Conservation (phyloP, 2,888 invertebrate species). For the Eilema sororculum region DNA sequence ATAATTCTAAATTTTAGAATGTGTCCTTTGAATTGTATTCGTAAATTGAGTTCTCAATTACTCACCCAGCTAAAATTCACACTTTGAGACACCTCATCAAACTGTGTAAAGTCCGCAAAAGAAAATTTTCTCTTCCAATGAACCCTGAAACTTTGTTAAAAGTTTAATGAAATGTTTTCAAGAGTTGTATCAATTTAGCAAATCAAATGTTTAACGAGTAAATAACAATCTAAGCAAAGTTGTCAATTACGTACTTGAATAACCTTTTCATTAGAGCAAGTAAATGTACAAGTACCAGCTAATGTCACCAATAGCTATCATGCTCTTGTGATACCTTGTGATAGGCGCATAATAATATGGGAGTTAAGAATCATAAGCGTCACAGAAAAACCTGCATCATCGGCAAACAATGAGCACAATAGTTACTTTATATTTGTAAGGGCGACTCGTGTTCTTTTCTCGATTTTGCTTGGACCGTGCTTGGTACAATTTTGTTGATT, state of each 20-base stretch:
- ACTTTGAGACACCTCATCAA: slow-evolving; percentile 14
- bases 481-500: neutral
- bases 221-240: neutral
- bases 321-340: no score
- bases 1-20: neutral
- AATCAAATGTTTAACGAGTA: slow-evolving; percentile 12
- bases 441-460: neutral
- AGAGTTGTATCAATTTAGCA: slow-evolving; percentile 38
- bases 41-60: neutral
- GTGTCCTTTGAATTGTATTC: neutral
- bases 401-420: neutral
- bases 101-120: slow-evolving; percentile 28
- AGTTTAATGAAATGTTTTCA: slow-evolving; percentile 27
- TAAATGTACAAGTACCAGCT: no score
- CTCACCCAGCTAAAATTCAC: neutral
- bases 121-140: slow-evolving; percentile 36
- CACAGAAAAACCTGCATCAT: neutral
- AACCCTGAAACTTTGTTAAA: slow-evolving; percentile 12
- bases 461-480: neutral
- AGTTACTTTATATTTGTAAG: neutral
- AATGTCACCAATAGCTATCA: neutral
- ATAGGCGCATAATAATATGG: no score
- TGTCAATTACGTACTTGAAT: neutral
- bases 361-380: neutral
- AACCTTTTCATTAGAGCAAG: neutral